phyloP scores from a whole-genome alignment of 1,140 invertebrate species.

The Calephelis virginiensis region DNA sequence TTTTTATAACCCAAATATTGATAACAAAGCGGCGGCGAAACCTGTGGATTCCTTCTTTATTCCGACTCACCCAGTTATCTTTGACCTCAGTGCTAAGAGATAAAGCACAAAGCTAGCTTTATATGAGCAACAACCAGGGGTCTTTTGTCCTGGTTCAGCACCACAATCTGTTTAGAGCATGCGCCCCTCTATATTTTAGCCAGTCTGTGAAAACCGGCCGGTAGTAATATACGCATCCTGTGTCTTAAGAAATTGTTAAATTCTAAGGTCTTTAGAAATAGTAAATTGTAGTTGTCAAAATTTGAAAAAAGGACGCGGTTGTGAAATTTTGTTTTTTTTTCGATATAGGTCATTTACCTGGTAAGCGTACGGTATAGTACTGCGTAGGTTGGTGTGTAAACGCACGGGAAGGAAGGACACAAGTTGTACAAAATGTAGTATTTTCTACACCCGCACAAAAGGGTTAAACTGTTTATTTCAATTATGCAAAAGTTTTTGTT shows the following conservation, averaged over 20 bases:
- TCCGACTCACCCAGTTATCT: conserved; percentile 31
- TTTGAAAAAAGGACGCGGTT: conserved; percentile 3
- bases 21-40: conserved; percentile 36
- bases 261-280: conserved; percentile 23
- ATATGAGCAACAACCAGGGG: conserved; percentile 8
- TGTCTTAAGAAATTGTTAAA: conserved; percentile 9
- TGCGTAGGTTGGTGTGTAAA: conserved; percentile 30
- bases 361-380: conserved; percentile 24
- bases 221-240: conserved; percentile 36
- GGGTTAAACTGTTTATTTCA: too few species aligned
- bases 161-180: conserved; percentile 47
- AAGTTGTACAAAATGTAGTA: background rate
- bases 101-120: conserved; percentile 21
- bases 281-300: background rate
- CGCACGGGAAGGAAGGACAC: conserved; percentile 1
- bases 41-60: conserved; percentile 53
- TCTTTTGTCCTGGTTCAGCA: background rate
- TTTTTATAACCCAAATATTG: conserved; percentile 18
- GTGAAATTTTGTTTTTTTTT: conserved; percentile 9
- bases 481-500: too few species aligned
- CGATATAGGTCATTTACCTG: conserved; percentile 28
- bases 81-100: conserved; percentile 30
- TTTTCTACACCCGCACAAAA: background rate
- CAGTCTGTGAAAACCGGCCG: conserved; percentile 44
- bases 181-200: conserved; percentile 39